phyloP scores from a whole-genome alignment of 2,888 invertebrate species.

The Adelphocoris suturalis region DNA sequence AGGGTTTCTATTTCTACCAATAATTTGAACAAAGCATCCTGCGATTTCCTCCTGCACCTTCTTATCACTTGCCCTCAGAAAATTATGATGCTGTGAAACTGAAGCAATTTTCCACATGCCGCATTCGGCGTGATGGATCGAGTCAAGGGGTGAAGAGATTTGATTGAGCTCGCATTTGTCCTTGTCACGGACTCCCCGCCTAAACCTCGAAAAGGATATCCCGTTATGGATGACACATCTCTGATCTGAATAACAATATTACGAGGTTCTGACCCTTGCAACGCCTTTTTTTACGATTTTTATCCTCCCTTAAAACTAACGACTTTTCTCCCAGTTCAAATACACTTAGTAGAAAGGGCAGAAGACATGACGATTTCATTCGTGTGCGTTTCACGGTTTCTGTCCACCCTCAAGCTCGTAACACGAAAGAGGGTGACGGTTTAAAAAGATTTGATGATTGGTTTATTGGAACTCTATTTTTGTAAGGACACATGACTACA shows the following conservation, averaged over 20 bases:
- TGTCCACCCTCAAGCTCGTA: not conserved
- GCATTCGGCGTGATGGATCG: constrained; percentile 62
- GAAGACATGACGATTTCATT: constrained; percentile 35
- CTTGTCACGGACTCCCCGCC: constrained; percentile 58
- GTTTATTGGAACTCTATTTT: constrained; percentile 56
- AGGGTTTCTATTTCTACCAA: not conserved
- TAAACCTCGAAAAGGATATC: constrained; percentile 65
- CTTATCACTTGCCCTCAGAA: not conserved
- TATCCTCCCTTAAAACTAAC: constrained; percentile 24
- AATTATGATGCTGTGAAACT: constrained; percentile 47
- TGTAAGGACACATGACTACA: constrained; percentile 17
- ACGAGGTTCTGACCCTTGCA: constrained; percentile 57
- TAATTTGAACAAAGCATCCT: not conserved
- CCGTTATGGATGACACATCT: constrained; percentile 70
- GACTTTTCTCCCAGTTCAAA: constrained; percentile 56
- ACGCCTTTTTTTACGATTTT: not conserved
- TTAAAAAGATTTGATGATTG: constrained; percentile 64
- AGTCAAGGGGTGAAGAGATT: constrained; percentile 65
- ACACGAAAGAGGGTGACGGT: constrained; percentile 7
- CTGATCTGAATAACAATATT: constrained; percentile 71
- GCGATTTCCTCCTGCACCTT: not conserved
- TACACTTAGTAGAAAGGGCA: not conserved
- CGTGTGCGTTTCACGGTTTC: constrained; percentile 40
- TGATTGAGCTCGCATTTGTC: constrained; percentile 70
- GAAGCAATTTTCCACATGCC: constrained; percentile 69